A percentile compares a stretch with the other conserved stretches of the same genome.
These are phyloP conservation scores for Perodicticus potto DNA, from an alignment of 2,797 vertebrate genomes.

Conservation along the genomic window DNA sequence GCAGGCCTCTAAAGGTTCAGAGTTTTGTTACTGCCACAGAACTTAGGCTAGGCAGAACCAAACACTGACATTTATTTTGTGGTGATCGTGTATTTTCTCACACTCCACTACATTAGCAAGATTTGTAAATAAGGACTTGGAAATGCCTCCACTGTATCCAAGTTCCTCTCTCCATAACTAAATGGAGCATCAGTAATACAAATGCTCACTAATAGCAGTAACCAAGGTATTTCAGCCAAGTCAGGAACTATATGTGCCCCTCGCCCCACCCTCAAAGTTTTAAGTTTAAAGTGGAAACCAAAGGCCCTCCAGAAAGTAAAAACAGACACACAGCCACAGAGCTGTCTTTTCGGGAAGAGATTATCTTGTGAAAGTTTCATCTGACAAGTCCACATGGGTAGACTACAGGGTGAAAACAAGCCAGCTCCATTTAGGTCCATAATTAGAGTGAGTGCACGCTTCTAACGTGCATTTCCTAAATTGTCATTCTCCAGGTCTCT, in stretches of 20 bases:
- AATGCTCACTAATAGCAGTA: neutral
- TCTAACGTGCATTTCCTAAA: neutral
- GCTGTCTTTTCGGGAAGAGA: neutral
- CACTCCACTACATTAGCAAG: neutral
- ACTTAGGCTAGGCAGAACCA: neutral
- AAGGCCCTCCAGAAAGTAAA: neutral
- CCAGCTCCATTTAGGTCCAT: neutral
- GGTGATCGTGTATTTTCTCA: neutral
- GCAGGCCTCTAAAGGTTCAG: neutral
- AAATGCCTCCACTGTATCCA: neutral
- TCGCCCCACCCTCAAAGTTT: neutral
- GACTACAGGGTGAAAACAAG: neutral
- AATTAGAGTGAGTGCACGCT: constrained; percentile 44
- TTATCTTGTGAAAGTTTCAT: constrained; percentile 44
- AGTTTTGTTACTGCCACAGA: neutral
- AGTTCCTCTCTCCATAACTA: neutral
- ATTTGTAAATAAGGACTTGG: neutral
- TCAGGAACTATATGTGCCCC: neutral
- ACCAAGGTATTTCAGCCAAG: neutral
- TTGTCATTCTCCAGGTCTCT: constrained; percentile 19
- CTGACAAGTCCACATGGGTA: constrained; percentile 55
- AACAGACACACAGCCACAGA: neutral
- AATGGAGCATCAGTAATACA: too few relatives aligned
- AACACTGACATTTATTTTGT: neutral
- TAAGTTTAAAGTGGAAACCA: neutral